phyloP scores from a whole-genome alignment of 2,797 vertebrate species.

The Pangasius mekongensis region DNA sequence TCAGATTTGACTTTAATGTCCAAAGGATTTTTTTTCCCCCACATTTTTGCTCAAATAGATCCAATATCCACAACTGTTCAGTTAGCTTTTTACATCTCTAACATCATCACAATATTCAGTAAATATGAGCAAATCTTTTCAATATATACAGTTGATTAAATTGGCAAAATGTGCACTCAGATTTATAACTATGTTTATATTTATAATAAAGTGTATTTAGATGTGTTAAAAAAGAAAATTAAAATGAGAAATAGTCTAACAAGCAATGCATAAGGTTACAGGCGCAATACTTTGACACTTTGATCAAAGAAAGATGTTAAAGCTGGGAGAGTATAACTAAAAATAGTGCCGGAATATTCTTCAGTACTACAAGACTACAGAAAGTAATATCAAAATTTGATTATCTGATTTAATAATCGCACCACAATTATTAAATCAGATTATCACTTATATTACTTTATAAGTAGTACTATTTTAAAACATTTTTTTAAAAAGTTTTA shows the following conservation, averaged over 20 bases:
- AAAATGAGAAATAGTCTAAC: neutral
- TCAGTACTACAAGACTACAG: neutral
- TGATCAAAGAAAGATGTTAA: neutral
- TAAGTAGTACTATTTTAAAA: neutral
- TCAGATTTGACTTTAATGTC: neutral
- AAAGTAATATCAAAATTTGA: neutral
- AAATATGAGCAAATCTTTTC: neutral
- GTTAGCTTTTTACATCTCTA: neutral
- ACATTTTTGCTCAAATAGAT: neutral
- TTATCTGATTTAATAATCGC: neutral
- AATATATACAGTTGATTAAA: neutral
- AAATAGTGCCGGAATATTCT: neutral
- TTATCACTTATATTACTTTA: neutral
- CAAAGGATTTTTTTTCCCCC: neutral
- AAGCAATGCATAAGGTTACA: neutral
- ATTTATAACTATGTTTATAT: neutral
- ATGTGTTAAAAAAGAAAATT: neutral
- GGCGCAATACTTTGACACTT: neutral
- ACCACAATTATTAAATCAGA: neutral
- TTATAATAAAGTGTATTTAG: neutral
- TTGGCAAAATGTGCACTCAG: neutral
- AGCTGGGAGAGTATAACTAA: neutral
- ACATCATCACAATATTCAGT: neutral
- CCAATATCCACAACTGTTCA: neutral
- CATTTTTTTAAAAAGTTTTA: constrained; percentile 22